phyloP scores from a whole-genome alignment of 2,888 invertebrate species.

The Ichneumon xanthorius region DNA sequence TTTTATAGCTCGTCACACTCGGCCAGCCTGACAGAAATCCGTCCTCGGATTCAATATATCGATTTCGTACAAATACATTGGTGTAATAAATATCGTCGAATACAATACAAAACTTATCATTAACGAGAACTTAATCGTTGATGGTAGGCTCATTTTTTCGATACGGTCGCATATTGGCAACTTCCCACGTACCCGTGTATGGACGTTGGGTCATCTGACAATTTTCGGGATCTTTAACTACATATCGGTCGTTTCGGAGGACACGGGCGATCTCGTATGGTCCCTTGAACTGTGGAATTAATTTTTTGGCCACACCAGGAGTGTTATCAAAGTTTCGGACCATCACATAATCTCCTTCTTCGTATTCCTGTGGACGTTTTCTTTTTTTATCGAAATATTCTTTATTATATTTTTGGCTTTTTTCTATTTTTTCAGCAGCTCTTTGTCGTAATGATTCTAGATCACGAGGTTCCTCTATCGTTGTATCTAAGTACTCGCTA shows the following conservation, averaged over 20 bases:
- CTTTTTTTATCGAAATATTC: neutral
- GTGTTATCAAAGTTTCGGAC: conserved; percentile 6
- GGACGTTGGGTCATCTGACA: neutral
- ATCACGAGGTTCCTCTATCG: neutral
- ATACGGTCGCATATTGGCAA: neutral
- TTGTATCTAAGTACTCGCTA: neutral
- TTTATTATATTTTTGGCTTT: neutral
- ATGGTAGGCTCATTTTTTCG: neutral
- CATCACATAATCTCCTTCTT: neutral
- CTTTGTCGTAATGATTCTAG: neutral
- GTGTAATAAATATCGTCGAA: neutral
- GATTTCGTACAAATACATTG: neutral
- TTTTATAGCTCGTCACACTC: neutral
- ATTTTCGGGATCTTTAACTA: neutral
- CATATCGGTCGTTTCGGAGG: neutral
- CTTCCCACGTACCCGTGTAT: conserved; percentile 1
- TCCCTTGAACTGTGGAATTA: neutral
- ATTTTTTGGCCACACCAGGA: conserved; percentile 5
- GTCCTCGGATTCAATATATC: neutral
- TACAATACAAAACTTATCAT: neutral
- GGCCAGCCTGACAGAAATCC: conserved; percentile 5
- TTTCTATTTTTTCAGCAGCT: neutral
- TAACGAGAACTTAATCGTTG: neutral
- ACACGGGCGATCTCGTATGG: neutral
- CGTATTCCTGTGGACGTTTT: neutral